Evolutionary conservation across 2,113 vertebrate genomes (phyloP).

Genomic region (Vulpes vulpes): DNA sequence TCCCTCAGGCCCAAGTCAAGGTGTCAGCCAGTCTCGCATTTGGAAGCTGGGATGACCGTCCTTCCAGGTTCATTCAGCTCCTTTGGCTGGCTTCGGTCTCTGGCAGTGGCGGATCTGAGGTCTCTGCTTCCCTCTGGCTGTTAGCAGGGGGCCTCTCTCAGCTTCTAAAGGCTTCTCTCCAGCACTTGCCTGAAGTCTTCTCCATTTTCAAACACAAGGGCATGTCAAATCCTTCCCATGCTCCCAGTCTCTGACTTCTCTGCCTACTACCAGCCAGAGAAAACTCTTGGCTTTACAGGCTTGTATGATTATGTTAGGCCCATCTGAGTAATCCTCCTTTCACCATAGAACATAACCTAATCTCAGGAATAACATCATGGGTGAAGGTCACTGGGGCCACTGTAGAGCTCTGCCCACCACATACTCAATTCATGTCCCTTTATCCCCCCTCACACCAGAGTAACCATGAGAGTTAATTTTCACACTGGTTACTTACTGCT

Average conservation of each 20-base stretch:
- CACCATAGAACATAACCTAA: too few relatives aligned
- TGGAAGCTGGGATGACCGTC: background rate
- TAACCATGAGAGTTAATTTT: too few relatives aligned
- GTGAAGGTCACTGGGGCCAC: background rate
- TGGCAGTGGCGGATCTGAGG: accelerated
- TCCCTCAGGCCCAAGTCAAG: background rate
- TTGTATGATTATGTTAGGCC: accelerated
- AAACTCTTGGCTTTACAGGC: background rate
- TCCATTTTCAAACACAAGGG: background rate
- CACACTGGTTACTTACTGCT: background rate
- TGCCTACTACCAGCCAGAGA: background rate
- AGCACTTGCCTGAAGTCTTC: too few relatives aligned
- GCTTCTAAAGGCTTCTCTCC: background rate
- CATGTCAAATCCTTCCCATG: background rate
- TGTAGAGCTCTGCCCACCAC: background rate
- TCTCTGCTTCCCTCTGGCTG: background rate
- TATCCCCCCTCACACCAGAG: background rate
- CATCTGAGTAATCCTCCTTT: background rate
- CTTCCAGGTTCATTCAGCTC: background rate
- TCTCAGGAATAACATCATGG: background rate
- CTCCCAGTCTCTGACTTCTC: background rate
- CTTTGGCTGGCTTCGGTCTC: background rate
- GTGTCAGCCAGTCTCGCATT: background rate
- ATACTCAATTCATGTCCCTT: background rate
- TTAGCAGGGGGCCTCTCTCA: background rate